phyloP scores from a whole-genome alignment of 2,888 invertebrate genomes.

The Limnephilus marmoratus region DNA sequence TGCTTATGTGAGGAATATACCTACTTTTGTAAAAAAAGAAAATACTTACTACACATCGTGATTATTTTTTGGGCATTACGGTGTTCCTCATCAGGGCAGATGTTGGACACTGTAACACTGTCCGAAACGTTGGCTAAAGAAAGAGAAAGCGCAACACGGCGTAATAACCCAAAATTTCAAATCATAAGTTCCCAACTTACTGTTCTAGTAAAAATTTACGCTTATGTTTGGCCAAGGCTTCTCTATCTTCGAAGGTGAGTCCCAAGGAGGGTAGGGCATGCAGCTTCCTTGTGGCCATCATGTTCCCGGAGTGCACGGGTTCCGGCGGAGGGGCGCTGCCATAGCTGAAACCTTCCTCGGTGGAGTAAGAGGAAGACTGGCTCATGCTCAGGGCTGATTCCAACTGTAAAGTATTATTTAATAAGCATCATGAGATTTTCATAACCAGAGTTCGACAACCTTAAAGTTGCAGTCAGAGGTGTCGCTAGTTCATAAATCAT shows the following conservation, averaged over 20 bases:
- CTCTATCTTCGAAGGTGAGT: conserved; percentile 71
- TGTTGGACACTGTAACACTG: no score
- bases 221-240: conserved; percentile 71
- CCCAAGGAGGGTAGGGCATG: conserved; percentile 67
- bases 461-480: no score
- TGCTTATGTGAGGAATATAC: no score
- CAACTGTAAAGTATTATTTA: conserved; percentile 64
- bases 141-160: no score
- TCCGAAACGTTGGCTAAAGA: no score
- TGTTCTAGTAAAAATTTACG: conserved; percentile 67
- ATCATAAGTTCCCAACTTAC: conserved; percentile 6
- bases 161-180: neutral
- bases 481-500: no score
- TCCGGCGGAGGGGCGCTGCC: conserved; percentile 23
- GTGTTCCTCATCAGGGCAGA: no score
- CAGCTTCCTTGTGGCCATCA: conserved; percentile 60
- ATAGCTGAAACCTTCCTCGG: conserved; percentile 57
- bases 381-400: conserved; percentile 68
- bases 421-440: neutral
- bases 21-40: no score
- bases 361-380: conserved; percentile 66
- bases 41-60: no score
- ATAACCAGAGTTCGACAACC: neutral
- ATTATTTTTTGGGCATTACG: no score
- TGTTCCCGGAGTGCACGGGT: neutral